A percentile compares a stretch with the other conserved stretches of the same genome.
phyloP scores from a whole-genome alignment of 2,888 invertebrate species.

The Sympetrum striolatum region DNA sequence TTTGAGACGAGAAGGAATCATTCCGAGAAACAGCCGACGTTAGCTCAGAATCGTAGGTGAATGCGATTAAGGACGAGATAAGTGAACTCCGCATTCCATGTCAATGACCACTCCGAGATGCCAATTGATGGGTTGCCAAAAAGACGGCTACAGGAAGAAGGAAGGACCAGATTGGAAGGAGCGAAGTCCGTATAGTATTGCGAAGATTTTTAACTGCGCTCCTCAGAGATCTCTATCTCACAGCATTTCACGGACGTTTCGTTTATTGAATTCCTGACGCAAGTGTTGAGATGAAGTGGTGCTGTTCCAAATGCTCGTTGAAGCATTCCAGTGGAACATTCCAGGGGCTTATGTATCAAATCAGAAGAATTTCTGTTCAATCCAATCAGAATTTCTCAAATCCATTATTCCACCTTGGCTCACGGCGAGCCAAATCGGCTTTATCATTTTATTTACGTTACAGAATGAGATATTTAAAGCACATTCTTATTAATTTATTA shows the following conservation, averaged over 20 bases:
- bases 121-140: neutral
- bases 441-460: too few relatives aligned
- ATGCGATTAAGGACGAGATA: neutral
- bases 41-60: neutral
- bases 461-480: too few relatives aligned
- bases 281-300: neutral
- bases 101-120: neutral
- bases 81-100: neutral
- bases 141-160: neutral
- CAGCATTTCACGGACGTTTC: constrained; percentile 1
- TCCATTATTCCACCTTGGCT: neutral
- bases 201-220: constrained; percentile 18
- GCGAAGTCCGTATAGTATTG: neutral
- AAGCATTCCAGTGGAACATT: neutral
- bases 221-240: constrained; percentile 3
- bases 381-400: neutral
- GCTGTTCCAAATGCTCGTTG: neutral
- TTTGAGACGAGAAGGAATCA: neutral
- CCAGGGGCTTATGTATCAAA: neutral
- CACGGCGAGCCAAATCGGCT: too few relatives aligned
- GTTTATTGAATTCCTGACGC: neutral
- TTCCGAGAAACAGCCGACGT: neutral
- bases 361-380: neutral
- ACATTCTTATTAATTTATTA: too few relatives aligned
- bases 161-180: neutral